phyloP scores from a whole-genome alignment of 2,797 vertebrate genomes.

The Coregonus sp. region DNA sequence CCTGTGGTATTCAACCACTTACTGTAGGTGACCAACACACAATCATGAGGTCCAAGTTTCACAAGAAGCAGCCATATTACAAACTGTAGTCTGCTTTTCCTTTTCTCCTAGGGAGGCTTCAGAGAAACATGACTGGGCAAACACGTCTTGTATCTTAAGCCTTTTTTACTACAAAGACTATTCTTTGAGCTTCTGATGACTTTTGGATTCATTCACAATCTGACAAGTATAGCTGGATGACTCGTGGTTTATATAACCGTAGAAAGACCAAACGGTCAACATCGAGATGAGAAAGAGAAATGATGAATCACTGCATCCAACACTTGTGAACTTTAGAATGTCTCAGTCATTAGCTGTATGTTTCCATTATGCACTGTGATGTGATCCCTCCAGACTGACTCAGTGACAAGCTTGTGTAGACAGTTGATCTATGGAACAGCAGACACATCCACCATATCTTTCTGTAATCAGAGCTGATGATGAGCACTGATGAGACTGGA shows the following conservation, averaged over 20 bases:
- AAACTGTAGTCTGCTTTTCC: not conserved
- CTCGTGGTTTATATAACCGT: slow-evolving; percentile 41
- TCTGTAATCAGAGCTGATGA: not conserved
- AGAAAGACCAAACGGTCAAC: slow-evolving; percentile 41
- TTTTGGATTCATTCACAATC: slow-evolving; percentile 12
- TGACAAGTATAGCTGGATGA: slow-evolving; percentile 29
- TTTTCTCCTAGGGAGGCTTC: not conserved
- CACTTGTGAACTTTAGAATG: slow-evolving; percentile 34
- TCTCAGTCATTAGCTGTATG: slow-evolving; percentile 44
- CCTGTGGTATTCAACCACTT: too few relatives aligned
- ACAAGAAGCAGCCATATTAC: not conserved
- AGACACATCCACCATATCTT: not conserved
- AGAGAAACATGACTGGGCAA: not conserved
- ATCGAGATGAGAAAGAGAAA: slow-evolving; percentile 42
- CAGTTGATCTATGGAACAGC: not conserved
- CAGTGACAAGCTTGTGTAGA: not conserved
- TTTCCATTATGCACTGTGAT: slow-evolving; percentile 59
- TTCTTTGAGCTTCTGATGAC: not conserved
- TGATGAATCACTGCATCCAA: slow-evolving; percentile 57
- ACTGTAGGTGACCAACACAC: too few relatives aligned
- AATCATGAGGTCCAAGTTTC: too few relatives aligned
- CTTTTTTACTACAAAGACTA: not conserved
- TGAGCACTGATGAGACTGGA: too few relatives aligned
- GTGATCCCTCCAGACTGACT: slow-evolving; percentile 15
- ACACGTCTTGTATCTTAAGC: not conserved